These are phyloP conservation scores for Melanargia galathea DNA, from an alignment of 2,888 invertebrate species.

Conservation along the genomic window DNA sequence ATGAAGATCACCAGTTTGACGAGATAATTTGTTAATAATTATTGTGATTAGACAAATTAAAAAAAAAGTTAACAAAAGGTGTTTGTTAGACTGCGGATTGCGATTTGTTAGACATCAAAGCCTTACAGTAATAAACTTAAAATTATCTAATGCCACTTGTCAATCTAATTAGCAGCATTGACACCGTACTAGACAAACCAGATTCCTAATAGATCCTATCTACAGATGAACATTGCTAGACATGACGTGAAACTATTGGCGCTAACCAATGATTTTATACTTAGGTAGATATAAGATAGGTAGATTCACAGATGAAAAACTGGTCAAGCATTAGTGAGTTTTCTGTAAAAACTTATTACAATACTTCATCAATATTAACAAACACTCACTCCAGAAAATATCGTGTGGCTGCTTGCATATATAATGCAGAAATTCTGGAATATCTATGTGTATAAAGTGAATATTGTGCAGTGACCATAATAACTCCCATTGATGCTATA, in stretches of 20 bases:
- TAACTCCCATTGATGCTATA: too few relatives aligned
- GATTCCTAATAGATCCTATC: not conserved
- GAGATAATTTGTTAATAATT: too few relatives aligned
- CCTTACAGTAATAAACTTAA: not conserved
- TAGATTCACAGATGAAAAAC: too few relatives aligned
- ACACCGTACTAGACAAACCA: not conserved
- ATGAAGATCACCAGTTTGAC: too few relatives aligned
- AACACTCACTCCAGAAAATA: slow-evolving; percentile 7
- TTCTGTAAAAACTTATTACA: slow-evolving; percentile 5
- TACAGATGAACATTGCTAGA: not conserved
- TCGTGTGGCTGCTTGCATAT: not conserved
- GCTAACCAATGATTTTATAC: slow-evolving; percentile 25
- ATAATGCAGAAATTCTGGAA: slow-evolving; percentile 1
- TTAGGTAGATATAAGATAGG: too few relatives aligned
- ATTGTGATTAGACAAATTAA: too few relatives aligned
- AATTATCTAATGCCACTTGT: not conserved
- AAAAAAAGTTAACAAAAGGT: too few relatives aligned
- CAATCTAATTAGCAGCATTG: not conserved
- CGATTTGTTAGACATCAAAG: too few relatives aligned
- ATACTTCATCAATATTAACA: slow-evolving; percentile 3
- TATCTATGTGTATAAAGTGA: too few relatives aligned
- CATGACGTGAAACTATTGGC: not conserved
- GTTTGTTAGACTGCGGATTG: too few relatives aligned
- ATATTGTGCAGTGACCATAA: too few relatives aligned
- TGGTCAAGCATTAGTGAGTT: slow-evolving; percentile 10